Percentiles rank a stretch among this genome's conserved stretches.
Conservation (phyloP, 2,888 invertebrate species). For the Drosophila robusta region DNA sequence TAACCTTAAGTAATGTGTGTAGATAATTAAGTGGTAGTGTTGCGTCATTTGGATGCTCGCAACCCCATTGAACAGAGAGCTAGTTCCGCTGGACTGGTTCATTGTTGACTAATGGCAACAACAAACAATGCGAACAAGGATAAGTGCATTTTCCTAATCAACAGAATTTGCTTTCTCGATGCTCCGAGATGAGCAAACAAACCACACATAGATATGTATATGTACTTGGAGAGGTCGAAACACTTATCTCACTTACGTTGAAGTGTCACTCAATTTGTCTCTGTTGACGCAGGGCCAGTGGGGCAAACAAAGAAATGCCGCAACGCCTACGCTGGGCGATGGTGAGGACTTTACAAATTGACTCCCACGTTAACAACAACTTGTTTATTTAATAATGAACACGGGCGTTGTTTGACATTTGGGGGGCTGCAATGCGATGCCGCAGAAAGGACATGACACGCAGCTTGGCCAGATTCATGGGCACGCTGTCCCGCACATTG, state of each 20-base stretch:
- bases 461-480: slow-evolving; percentile 80
- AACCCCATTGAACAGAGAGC: neutral
- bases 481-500: slow-evolving; percentile 68
- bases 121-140: slow-evolving; percentile 17
- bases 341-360: slow-evolving; percentile 50
- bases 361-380: slow-evolving; percentile 42
- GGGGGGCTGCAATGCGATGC: slow-evolving; percentile 49
- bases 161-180: slow-evolving; percentile 50
- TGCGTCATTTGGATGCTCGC: no score
- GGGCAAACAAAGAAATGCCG: slow-evolving; percentile 16
- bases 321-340: slow-evolving; percentile 19
- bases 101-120: neutral
- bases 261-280: slow-evolving; percentile 71
- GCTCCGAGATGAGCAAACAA: slow-evolving; percentile 28
- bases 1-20: no score
- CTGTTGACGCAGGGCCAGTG: slow-evolving; percentile 42
- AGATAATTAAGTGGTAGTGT: no score
- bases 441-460: slow-evolving; percentile 76
- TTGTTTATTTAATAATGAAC: slow-evolving; percentile 63
- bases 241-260: slow-evolving; percentile 59
- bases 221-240: slow-evolving; percentile 14
- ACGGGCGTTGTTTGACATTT: slow-evolving; percentile 27
- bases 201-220: slow-evolving; percentile 4
- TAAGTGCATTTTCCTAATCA: slow-evolving; percentile 68
- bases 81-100: neutral